Evolutionary conservation across 2,113 vertebrate species (phyloP).

Genomic region (Psophia crepitans): DNA sequence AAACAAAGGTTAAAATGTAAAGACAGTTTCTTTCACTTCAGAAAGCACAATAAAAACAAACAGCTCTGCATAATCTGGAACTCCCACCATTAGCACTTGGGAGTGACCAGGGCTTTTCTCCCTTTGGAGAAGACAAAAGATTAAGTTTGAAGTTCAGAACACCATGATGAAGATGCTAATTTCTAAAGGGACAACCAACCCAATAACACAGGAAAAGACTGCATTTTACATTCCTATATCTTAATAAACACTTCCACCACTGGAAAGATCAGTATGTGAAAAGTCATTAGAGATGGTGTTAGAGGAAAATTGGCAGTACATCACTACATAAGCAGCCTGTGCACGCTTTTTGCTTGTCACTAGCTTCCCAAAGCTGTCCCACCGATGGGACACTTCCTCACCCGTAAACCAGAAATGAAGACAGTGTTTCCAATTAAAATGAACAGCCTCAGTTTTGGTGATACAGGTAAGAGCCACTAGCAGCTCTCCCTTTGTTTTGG

Average conservation of each 20-base stretch:
- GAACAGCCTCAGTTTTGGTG: not conserved
- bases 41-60: not conserved
- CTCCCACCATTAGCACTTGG: not conserved
- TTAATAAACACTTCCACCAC: not conserved
- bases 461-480: not conserved
- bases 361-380: not conserved
- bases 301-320: not conserved
- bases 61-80: not conserved
- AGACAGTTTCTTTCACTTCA: not conserved
- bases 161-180: not conserved
- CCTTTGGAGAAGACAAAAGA: not conserved
- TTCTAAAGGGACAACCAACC: not conserved
- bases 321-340: not conserved
- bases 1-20: not conserved
- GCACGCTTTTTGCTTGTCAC: fast-evolving
- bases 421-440: not conserved
- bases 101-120: not conserved
- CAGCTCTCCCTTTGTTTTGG: not conserved
- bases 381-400: not conserved
- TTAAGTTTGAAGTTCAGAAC: not conserved
- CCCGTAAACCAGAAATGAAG: not conserved
- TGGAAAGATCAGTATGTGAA: not conserved
- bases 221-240: not conserved
- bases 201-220: not conserved
- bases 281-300: not conserved